Percentiles rank a stretch among this genome's conserved stretches.
Evolutionary conservation across 1,140 invertebrate genomes (phyloP).

Genomic region (Orchestia grillus): DNA sequence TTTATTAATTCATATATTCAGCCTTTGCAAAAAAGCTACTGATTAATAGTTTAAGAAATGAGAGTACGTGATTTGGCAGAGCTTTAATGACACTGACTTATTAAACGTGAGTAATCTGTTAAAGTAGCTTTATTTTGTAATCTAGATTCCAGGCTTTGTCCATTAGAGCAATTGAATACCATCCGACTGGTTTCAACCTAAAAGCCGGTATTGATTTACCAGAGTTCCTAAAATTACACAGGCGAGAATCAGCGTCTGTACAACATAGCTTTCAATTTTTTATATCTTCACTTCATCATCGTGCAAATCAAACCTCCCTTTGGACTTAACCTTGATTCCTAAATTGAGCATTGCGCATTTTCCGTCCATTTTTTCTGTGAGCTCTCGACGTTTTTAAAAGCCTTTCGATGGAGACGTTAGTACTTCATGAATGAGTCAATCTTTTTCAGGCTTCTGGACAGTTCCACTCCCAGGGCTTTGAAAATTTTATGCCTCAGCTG

Average conservation of each 20-base stretch:
- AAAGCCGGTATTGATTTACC: neutral
- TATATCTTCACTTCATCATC: neutral
- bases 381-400: neutral
- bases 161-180: neutral
- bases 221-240: neutral
- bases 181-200: neutral
- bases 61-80: no score
- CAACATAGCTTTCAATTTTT: neutral
- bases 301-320: neutral
- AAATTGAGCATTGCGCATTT: neutral
- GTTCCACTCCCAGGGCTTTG: neutral
- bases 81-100: no score
- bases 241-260: neutral
- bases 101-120: no score
- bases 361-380: neutral
- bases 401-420: neutral
- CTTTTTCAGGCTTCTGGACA: neutral
- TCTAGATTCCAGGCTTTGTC: neutral
- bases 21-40: no score
- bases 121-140: neutral
- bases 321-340: neutral
- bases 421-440: neutral
- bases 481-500: neutral
- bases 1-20: no score
- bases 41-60: no score